Evolutionary conservation across 2,888 invertebrate species (phyloP).

Genomic region (Lamproptera curius): DNA sequence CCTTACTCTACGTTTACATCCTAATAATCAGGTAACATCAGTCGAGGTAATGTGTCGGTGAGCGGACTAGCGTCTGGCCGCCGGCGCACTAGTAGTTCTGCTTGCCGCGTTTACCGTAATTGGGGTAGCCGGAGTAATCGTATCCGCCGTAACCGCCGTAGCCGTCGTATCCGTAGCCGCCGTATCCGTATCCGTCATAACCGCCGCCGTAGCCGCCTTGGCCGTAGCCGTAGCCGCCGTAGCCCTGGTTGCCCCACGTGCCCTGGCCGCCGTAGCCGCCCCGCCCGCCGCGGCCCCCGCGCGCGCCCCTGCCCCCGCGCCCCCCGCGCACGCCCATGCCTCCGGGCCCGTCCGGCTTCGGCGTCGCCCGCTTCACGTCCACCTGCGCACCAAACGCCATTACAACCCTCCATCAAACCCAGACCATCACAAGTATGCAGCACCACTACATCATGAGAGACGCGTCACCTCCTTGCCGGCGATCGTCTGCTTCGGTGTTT

Average conservation of each 20-base stretch:
- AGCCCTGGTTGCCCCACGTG: constrained; percentile 82
- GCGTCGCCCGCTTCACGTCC: constrained; percentile 96
- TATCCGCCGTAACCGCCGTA: constrained; percentile 89
- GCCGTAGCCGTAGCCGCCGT: constrained; percentile 84
- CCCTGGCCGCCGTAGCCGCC: constrained; percentile 82
- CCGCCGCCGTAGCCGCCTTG: constrained; percentile 85
- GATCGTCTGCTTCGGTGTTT: constrained; percentile 95
- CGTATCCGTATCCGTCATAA: constrained; percentile 85
- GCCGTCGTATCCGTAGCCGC: constrained; percentile 86
- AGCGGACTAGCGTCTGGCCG: constrained; percentile 52
- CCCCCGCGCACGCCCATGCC: constrained; percentile 82
- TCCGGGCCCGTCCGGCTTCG: constrained; percentile 89
- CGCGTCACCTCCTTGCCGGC: constrained; percentile 90
- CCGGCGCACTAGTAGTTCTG: constrained; percentile 68
- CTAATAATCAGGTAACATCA: constrained; percentile 76
- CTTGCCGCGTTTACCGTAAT: constrained; percentile 85
- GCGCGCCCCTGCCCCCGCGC: constrained; percentile 81
- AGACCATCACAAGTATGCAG: no score
- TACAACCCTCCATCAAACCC: no score
- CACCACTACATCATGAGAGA: no score
- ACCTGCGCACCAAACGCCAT: constrained; percentile 80
- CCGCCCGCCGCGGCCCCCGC: constrained; percentile 84
- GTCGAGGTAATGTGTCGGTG: constrained; percentile 77
- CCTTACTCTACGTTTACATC: constrained; percentile 69
- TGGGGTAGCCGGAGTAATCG: constrained; percentile 89